These are phyloP conservation scores for Dromius quadrimaculatus DNA, from an alignment of 2,888 invertebrate species.

Conservation along the genomic window DNA sequence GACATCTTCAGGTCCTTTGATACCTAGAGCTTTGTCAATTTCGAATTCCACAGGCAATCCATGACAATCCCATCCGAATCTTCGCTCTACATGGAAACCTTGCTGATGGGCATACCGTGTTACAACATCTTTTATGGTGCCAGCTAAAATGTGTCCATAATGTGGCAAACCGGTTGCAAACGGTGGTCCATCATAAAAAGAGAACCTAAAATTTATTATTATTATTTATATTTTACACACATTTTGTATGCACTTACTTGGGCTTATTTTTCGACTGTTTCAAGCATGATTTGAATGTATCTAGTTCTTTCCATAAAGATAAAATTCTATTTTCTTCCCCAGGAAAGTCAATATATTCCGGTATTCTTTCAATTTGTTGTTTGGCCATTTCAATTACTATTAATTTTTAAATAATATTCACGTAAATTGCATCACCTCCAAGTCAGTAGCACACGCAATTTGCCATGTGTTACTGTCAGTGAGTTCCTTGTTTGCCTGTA, in stretches of 20 bases:
- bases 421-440: too few relatives aligned
- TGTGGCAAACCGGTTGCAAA: conserved; percentile 99
- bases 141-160: conserved; percentile 98
- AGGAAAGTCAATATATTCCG: conserved; percentile 90
- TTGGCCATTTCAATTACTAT: conserved; percentile 42
- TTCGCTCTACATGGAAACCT: conserved; percentile 90
- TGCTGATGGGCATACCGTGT: conserved; percentile 96
- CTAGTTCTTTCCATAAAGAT: conserved; percentile 86
- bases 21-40: conserved; percentile 89
- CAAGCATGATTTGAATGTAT: conserved; percentile 90
- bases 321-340: conserved; percentile 87
- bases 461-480: too few relatives aligned
- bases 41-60: conserved; percentile 97
- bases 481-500: too few relatives aligned
- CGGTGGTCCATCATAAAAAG: conserved; percentile 99
- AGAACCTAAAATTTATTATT: conserved; percentile 71
- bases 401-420: not conserved
- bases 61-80: conserved; percentile 99
- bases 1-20: conserved; percentile 97
- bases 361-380: conserved; percentile 70
- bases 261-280: conserved; percentile 93
- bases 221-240: not conserved
- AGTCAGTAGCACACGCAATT: too few relatives aligned
- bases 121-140: conserved; percentile 98
- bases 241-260: conserved; percentile 69